Evolutionary conservation across 1,140 invertebrate species (phyloP), one percentile per base, ranked within the genome.

Genomic region (Dinoponera quadriceps): DNA sequence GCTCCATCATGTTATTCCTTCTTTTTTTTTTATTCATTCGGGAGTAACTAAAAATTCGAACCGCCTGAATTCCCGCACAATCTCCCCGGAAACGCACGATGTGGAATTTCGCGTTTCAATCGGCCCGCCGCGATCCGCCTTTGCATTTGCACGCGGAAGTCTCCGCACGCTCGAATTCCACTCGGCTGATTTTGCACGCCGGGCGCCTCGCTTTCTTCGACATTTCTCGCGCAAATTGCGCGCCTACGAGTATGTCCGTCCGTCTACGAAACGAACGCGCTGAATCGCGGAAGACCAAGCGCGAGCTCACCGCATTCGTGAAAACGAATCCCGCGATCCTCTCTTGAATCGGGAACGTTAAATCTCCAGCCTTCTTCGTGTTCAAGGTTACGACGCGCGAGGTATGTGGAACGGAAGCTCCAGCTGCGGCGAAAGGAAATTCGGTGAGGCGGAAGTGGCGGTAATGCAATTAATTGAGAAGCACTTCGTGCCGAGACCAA

Each of bases 391-490:
- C n/a, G 29, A 54, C 16, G 38, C 9, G 38, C 38, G 22, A 78
- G 25, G 48, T 38, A 48, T 69, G 65, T 59, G 16, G 54, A 69
- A 13, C 44, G 65, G 78, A 74, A 82, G 44, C 51, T 33, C n/a
- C 20, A 48, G 44, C 25, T 16, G n/a, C 44, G 33, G 38, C 38
- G n/a, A 55, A 71, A 69, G 29, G 59, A 54, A 86, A 49, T 74
- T 82, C 44, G 54, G 18, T 55, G 51, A 72, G 48, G 71, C 75
- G 71, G 75, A 81, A 72, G 55, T 22, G 33, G 49, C 7, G 59
- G 18, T 82, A 71, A 83, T 72, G 29, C 44, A 78, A 84, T 87
- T 84, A 87, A 73, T 74, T 59, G 60, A 33, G 51, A 86, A 86
- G n/a, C n/a, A n/a, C 60, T 86, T 78, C 38, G 44, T 38, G 63